Evolutionary conservation across 2,888 invertebrate genomes (phyloP), one percentile per base, ranked within the genome.

Genomic region (Pristionchus japonicus): DNA sequence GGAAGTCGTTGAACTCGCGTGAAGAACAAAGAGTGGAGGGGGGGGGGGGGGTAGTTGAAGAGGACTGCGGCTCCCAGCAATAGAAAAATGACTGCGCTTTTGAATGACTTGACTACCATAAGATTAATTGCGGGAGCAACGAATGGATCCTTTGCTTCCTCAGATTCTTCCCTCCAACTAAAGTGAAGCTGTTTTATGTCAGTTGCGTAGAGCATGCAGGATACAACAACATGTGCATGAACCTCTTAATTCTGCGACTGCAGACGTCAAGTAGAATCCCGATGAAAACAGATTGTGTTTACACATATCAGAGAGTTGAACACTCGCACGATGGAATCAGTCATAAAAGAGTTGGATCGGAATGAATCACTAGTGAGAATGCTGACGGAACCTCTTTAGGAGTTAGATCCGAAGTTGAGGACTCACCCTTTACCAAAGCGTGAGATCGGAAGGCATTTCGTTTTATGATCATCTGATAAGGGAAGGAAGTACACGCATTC

Each of bases 321-420:
- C 67, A 67, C 67, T 34, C 34, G 7, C 57, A 67, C 31, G 67
- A 67, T 34, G 4, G 31, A 67, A 34, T 67, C 34, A 67, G 67
- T 67, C 67, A 67, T 67, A 67, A 67, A 64, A 34, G 67, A 67
- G 67, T 67, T 31, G 34, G 67, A 67, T 31, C 9, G 67, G 31
- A 67, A 34, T 67, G 67, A 67, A 34, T 67, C 67, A 67, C 67
- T 67, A 67, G 67, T 67, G 31, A 67, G 67, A 67, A 67, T 31
- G 23, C 34, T 34, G 67, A 67, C 23, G 31, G 67, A 67, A 67
- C 67, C 67, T 15, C 34, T 34, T 34, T 34, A 31, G 15, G 34
- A 64, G 7, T 34, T 20, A 23, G 20, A 15, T 34, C 13, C 31
- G 31, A 31, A 17, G 9, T 67, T 15, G 31, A 34, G 13, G 13